These are phyloP conservation scores for Dione vanillae DNA, from an alignment of 2,888 invertebrate species.

Conservation along the genomic window DNA sequence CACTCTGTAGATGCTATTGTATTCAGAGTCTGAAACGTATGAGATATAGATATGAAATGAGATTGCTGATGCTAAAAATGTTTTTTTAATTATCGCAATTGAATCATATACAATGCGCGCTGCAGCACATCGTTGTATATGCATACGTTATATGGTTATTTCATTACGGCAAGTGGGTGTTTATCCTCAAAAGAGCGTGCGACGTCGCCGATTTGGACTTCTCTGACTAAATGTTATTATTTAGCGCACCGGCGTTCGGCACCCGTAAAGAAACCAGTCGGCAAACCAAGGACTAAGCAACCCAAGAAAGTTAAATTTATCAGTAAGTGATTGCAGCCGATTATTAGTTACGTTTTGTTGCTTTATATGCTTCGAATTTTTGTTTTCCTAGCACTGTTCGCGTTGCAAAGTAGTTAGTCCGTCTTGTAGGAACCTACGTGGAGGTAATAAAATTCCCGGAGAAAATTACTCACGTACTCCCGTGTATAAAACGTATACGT, in stretches of 20 bases:
- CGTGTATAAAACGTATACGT: constrained; percentile 27
- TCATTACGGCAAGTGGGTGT: constrained; percentile 39
- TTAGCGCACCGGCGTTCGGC: constrained; percentile 83
- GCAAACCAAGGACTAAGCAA: constrained; percentile 92
- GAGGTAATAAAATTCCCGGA: constrained; percentile 36
- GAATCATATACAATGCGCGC: not conserved
- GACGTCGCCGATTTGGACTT: constrained; percentile 27
- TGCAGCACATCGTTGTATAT: not conserved
- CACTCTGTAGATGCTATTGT: constrained; percentile 36
- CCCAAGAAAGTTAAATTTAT: constrained; percentile 96
- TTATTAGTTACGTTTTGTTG: constrained; percentile 19
- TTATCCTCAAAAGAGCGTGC: constrained; percentile 25
- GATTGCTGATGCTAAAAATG: constrained; percentile 24
- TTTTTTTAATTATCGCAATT: constrained; percentile 6
- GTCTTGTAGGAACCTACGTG: constrained; percentile 32
- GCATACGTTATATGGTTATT: not conserved
- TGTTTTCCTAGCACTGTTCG: constrained; percentile 35
- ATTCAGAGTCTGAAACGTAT: constrained; percentile 31
- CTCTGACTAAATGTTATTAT: constrained; percentile 56
- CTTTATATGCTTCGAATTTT: constrained; percentile 36
- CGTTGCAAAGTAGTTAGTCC: constrained; percentile 26
- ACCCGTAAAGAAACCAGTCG: constrained; percentile 92
- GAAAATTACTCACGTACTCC: constrained; percentile 40
- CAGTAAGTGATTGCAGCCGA: constrained; percentile 87
- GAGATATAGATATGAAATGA: constrained; percentile 28